Evolutionary conservation across 2,888 invertebrate species (phyloP).

Genomic region (Yponomeuta cagnagella): DNA sequence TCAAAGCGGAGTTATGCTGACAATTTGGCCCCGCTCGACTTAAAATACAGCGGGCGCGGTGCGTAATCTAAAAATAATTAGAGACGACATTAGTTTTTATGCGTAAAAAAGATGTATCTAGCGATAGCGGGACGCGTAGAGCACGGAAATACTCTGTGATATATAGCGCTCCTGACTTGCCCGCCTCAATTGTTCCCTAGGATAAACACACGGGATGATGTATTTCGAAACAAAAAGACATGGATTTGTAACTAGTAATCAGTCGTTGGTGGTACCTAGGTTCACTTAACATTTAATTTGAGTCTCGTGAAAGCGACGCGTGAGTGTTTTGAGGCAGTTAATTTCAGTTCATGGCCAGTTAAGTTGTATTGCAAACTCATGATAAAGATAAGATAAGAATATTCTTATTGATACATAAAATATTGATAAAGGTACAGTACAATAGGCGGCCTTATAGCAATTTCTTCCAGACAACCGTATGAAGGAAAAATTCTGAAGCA

Average conservation of each 20-base stretch:
- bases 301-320: slow-evolving; percentile 27
- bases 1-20: slow-evolving; percentile 74
- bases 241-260: neutral
- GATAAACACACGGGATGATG: slow-evolving; percentile 46
- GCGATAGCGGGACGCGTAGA: slow-evolving; percentile 47
- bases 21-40: slow-evolving; percentile 68
- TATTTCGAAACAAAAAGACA: neutral
- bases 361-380: slow-evolving; percentile 27
- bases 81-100: slow-evolving; percentile 74
- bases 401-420: no score
- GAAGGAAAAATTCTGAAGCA: no score
- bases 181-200: slow-evolving; percentile 55
- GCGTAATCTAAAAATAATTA: slow-evolving; percentile 76
- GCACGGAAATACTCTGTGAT: slow-evolving; percentile 70
- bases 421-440: no score
- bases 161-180: slow-evolving; percentile 52
- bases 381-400: no score
- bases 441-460: no score
- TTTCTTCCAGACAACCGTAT: no score
- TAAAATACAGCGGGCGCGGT: slow-evolving; percentile 73
- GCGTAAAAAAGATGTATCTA: slow-evolving; percentile 64
- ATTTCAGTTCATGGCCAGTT: neutral
- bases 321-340: neutral
- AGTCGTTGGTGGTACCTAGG: neutral
- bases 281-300: slow-evolving; percentile 22